Evolutionary conservation across 2,113 vertebrate genomes (phyloP).

Genomic region (Serinus canaria): DNA sequence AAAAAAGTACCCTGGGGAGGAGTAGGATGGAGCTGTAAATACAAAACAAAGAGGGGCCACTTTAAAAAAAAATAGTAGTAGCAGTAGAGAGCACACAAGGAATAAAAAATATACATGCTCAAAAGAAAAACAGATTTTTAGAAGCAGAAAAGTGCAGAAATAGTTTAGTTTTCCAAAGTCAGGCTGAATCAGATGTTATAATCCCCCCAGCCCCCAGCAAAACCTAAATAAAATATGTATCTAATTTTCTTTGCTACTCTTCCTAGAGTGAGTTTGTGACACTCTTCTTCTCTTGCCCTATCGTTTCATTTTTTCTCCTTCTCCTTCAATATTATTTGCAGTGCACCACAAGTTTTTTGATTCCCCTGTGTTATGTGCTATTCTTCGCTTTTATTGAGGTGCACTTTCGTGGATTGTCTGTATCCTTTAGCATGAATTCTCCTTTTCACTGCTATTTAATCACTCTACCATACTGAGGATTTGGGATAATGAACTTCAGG

Average conservation of each 20-base stretch:
- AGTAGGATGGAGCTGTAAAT: neutral
- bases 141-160: neutral
- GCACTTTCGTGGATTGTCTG: neutral
- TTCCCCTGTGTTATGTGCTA: neutral
- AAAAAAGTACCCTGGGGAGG: neutral
- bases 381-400: neutral
- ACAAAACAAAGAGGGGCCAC: neutral
- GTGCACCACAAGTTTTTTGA: neutral
- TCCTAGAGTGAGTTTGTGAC: neutral
- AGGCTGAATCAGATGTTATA: neutral
- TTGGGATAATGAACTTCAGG: neutral
- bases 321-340: neutral
- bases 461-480: neutral
- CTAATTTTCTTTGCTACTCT: neutral
- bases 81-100: neutral
- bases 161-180: neutral
- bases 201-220: accelerated
- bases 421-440: neutral
- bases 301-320: neutral
- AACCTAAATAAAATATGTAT: neutral
- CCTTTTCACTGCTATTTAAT: neutral
- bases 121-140: neutral
- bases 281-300: neutral
- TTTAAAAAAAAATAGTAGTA: neutral
- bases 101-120: neutral